Conservation (phyloP, 1,140 invertebrate genomes). For the Zaprionus gabonicus region DNA sequence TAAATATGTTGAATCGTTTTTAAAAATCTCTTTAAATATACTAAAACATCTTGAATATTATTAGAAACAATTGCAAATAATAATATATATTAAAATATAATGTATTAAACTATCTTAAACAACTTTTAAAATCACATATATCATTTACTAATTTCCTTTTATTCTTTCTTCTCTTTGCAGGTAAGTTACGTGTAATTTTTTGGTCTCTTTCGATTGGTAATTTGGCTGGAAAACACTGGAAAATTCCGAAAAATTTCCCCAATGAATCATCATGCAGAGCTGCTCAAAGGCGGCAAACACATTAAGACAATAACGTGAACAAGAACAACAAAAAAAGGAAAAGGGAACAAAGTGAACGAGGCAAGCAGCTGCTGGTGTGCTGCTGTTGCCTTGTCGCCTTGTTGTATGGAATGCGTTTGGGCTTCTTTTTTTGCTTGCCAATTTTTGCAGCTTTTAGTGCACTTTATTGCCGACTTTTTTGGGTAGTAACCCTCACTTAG, state of each 20-base stretch:
- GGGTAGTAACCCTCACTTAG: background rate
- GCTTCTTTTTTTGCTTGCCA: conserved; percentile 17
- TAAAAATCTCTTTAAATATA: background rate
- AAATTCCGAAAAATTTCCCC: conserved; percentile 12
- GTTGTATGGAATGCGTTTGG: conserved; percentile 37
- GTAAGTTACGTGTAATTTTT: conserved; percentile 32
- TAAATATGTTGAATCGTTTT: too few relatives aligned
- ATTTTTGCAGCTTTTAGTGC: conserved; percentile 49
- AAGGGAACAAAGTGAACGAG: conserved; percentile 6
- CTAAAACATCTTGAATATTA: background rate
- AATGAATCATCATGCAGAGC: conserved; percentile 50
- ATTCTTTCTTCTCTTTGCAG: conserved; percentile 43
- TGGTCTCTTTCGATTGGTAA: conserved; percentile 14
- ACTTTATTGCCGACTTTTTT: conserved; percentile 26
- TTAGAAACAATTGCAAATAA: too few relatives aligned
- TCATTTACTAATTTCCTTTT: conserved; percentile 37
- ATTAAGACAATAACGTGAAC: conserved; percentile 25
- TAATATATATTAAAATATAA: too few relatives aligned
- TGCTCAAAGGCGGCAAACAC: conserved; percentile 46
- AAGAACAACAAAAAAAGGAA: conserved; percentile 2
- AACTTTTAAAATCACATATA: background rate
- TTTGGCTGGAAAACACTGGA: conserved; percentile 7
- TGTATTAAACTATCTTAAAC: too few relatives aligned
- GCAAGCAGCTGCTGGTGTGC: conserved; percentile 5
- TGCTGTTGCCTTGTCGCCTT: conserved; percentile 29